These are phyloP conservation scores for Agraylea sexmaculata DNA, from an alignment of 1,140 invertebrate species.

Conservation along the genomic window DNA sequence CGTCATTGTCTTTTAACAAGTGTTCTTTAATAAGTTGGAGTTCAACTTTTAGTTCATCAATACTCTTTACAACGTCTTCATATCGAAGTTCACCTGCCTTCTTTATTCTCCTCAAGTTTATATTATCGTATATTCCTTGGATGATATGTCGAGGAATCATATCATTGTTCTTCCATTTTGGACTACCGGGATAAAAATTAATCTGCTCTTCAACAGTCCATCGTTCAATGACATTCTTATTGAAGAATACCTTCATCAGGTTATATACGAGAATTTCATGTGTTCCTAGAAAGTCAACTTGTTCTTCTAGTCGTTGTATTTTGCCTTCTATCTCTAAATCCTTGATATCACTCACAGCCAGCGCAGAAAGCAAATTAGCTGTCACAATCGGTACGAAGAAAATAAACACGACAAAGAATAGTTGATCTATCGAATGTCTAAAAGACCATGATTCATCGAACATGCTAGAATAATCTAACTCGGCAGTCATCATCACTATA, in stretches of 20 bases:
- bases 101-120: conserved; percentile 4
- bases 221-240: background rate
- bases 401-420: conserved; percentile 47
- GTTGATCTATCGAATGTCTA: conserved; percentile 30
- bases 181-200: conserved; percentile 13
- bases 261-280: conserved; percentile 28
- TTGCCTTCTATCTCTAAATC: conserved; percentile 42
- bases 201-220: conserved; percentile 8
- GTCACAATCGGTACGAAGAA: conserved; percentile 51
- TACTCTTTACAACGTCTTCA: no score
- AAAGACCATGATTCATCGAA: conserved; percentile 29
- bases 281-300: conserved; percentile 35
- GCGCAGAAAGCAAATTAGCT: conserved; percentile 50
- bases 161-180: conserved; percentile 11
- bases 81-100: no score
- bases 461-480: conserved; percentile 39
- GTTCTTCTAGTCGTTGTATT: conserved; percentile 33
- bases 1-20: no score
- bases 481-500: conserved; percentile 46
- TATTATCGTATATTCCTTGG: conserved; percentile 5
- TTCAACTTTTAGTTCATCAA: no score
- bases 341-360: conserved; percentile 52
- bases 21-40: no score
- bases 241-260: conserved; percentile 3
- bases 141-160: conserved; percentile 6